A percentile compares a stretch with the other conserved stretches of the same genome.
These are phyloP conservation scores for Danionella cerebrum DNA, from an alignment of 2,113 vertebrate genomes.

Conservation along the genomic window DNA sequence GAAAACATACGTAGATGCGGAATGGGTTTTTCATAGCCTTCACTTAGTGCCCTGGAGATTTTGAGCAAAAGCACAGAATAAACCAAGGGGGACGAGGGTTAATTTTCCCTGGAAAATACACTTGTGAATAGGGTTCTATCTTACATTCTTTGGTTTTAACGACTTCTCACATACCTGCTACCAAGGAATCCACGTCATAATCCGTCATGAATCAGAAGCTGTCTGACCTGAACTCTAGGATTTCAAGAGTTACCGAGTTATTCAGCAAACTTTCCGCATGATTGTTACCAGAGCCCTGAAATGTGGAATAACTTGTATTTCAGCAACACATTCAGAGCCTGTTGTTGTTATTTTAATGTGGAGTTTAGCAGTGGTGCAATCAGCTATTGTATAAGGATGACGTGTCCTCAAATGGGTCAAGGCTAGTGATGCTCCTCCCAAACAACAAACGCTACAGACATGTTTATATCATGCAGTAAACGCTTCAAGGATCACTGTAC, in stretches of 20 bases:
- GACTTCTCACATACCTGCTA: too few relatives aligned
- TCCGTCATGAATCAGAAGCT: not conserved
- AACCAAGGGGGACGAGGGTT: too few relatives aligned
- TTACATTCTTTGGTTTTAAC: too few relatives aligned
- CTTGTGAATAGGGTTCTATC: too few relatives aligned
- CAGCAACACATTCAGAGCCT: not conserved
- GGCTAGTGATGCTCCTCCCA: not conserved
- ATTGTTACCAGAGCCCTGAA: not conserved
- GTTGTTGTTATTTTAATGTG: not conserved
- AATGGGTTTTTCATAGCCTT: too few relatives aligned
- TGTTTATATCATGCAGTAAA: too few relatives aligned
- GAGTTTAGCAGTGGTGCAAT: not conserved
- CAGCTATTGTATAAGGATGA: not conserved
- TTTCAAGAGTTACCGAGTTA: not conserved
- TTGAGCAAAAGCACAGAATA: too few relatives aligned
- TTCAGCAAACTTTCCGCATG: not conserved
- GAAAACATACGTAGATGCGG: too few relatives aligned
- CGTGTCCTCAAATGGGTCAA: not conserved
- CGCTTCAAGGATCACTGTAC: too few relatives aligned
- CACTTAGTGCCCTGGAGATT: too few relatives aligned
- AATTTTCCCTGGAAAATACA: too few relatives aligned
- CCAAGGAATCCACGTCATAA: not conserved
- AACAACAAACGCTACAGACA: constrained; percentile 2
- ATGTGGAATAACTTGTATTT: constrained; percentile 18
- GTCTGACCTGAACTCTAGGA: not conserved